These are phyloP conservation scores for Chrysemys picta DNA, from an alignment of 2,113 vertebrate genomes.

Conservation along the genomic window DNA sequence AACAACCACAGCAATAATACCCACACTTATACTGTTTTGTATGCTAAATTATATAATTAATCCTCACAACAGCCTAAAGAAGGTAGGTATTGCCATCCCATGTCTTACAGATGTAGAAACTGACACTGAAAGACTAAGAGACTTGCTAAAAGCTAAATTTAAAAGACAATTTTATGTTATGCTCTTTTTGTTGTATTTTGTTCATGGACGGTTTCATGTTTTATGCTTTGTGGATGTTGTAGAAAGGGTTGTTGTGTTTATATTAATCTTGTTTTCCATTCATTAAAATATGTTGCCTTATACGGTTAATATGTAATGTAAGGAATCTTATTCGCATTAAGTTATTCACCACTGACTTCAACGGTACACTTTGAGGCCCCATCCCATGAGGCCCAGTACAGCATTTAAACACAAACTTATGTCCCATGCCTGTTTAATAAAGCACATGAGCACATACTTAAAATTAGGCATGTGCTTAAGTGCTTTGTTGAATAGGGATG, in stretches of 20 bases:
- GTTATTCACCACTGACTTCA: background rate
- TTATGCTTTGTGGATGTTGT: background rate
- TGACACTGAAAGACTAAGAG: background rate
- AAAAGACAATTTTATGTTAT: background rate
- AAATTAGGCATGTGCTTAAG: background rate
- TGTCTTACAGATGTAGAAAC: background rate
- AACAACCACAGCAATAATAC: background rate
- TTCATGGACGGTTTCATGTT: background rate
- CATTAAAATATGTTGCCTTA: background rate
- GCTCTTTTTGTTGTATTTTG: background rate
- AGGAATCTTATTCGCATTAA: background rate
- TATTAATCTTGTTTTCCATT: background rate
- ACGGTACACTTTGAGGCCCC: background rate
- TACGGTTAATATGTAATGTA: background rate
- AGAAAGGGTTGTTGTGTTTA: background rate
- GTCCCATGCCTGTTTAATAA: background rate
- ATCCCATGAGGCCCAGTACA: no score
- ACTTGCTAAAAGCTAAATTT: background rate
- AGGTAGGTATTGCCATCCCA: background rate
- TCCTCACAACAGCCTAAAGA: background rate
- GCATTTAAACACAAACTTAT: background rate
- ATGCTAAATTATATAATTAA: background rate
- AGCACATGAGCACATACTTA: background rate
- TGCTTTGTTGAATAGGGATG: background rate
- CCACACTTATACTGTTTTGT: background rate